Evolutionary conservation across 2,797 vertebrate genomes (phyloP).

Genomic region (Platyrinchus mystaceus): DNA sequence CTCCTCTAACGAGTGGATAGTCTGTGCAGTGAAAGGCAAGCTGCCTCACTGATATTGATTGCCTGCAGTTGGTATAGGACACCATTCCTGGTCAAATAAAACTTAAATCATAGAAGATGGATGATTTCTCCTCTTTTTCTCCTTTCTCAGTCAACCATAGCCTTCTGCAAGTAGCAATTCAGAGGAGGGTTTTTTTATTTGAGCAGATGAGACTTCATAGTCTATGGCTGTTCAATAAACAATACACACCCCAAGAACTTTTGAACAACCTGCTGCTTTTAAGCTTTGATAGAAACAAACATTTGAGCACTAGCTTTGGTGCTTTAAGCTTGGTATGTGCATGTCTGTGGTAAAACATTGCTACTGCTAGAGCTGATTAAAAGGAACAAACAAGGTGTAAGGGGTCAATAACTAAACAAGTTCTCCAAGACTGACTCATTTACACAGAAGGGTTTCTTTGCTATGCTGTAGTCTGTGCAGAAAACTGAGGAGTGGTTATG

Average conservation of each 20-base stretch:
- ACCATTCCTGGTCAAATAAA: neutral
- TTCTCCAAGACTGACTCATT: neutral
- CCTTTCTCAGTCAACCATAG: neutral
- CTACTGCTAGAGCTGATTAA: neutral
- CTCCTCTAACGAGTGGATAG: neutral
- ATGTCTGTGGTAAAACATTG: neutral
- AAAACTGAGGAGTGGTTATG: neutral
- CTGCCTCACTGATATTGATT: neutral
- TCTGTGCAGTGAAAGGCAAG: neutral
- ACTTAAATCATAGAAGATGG: rapidly evolving
- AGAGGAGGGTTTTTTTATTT: neutral
- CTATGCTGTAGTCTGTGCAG: neutral
- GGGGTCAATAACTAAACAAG: neutral
- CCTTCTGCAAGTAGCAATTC: neutral
- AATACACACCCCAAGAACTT: neutral
- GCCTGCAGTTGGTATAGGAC: rapidly evolving
- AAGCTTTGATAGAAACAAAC: neutral
- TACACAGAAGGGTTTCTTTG: neutral
- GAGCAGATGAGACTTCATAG: neutral
- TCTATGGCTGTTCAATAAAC: neutral
- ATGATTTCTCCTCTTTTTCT: neutral
- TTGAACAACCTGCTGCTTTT: neutral
- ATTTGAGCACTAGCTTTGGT: neutral
- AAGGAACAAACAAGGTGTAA: neutral
- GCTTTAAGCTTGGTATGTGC: neutral